phyloP scores from a whole-genome alignment of 2,797 vertebrate genomes.

The Rhinoraja longicauda region DNA sequence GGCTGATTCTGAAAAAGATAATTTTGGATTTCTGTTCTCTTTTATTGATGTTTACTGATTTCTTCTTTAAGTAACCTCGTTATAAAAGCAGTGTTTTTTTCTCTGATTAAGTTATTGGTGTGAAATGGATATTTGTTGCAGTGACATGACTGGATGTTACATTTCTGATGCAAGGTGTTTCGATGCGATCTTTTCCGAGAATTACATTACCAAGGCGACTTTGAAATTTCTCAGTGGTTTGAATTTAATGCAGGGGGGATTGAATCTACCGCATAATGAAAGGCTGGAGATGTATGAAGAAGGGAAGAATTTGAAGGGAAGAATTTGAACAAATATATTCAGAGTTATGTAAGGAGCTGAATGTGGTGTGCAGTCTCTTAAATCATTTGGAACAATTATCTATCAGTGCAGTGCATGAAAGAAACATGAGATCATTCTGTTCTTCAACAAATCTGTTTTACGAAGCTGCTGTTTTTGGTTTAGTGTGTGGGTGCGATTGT shows the following conservation, averaged over 20 bases:
- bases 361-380: neutral
- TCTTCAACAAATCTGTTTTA: neutral
- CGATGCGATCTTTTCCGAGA: neutral
- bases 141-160: neutral
- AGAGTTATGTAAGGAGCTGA: neutral
- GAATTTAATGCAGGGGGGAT: neutral
- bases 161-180: neutral
- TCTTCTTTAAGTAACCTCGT: neutral
- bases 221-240: neutral
- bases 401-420: neutral
- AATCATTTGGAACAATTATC: constrained; percentile 21
- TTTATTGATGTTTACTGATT: neutral
- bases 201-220: neutral
- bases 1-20: neutral
- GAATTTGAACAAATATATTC: neutral
- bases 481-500: no score
- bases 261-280: neutral
- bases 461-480: neutral
- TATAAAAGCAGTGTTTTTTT: neutral
- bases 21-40: neutral
- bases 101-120: neutral
- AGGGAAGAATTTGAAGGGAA: neutral
- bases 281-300: neutral
- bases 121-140: neutral
- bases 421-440: neutral